Conservation (phyloP, 2,797 vertebrate species). For the Microctenopoma steveboyesi region DNA sequence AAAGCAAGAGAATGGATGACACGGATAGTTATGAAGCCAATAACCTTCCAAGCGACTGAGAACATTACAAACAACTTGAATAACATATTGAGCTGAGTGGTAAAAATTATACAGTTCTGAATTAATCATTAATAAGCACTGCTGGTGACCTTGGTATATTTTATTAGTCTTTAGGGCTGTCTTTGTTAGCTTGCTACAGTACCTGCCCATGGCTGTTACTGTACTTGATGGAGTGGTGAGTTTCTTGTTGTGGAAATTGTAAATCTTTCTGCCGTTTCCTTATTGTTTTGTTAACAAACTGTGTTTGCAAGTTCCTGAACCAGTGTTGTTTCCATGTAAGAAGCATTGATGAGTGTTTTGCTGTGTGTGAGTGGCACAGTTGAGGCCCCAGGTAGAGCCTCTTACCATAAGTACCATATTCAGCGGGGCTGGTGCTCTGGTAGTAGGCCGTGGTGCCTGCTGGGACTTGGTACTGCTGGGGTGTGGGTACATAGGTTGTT, state of each 20-base stretch:
- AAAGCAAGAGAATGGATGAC: not conserved
- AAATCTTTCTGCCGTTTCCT: too few relatives aligned
- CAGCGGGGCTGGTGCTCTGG: constrained; percentile 91
- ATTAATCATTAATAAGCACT: not conserved
- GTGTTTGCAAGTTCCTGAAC: not conserved
- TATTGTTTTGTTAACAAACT: not conserved
- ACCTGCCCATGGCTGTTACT: not conserved
- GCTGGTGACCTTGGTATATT: not conserved
- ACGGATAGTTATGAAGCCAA: constrained; percentile 1
- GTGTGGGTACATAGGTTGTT: constrained; percentile 89
- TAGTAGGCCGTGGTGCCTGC: constrained; percentile 92
- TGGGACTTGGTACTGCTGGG: constrained; percentile 94
- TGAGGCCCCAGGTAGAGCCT: constrained; percentile 73
- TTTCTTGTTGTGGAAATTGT: not conserved
- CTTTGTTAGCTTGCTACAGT: not conserved
- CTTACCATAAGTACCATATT: constrained; percentile 94
- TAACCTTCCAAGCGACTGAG: not conserved
- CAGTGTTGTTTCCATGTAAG: not conserved
- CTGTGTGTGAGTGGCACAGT: constrained; percentile 32
- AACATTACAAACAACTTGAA: not conserved
- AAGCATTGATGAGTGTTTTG: constrained; percentile 2
- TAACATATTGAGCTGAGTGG: not conserved
- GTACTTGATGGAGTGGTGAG: not conserved
- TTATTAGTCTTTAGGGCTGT: not conserved
- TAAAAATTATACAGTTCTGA: not conserved